Evolutionary conservation across 2,888 invertebrate species (phyloP), one percentile per base, ranked within the genome.

Genomic region (Harpalus rubripes): DNA sequence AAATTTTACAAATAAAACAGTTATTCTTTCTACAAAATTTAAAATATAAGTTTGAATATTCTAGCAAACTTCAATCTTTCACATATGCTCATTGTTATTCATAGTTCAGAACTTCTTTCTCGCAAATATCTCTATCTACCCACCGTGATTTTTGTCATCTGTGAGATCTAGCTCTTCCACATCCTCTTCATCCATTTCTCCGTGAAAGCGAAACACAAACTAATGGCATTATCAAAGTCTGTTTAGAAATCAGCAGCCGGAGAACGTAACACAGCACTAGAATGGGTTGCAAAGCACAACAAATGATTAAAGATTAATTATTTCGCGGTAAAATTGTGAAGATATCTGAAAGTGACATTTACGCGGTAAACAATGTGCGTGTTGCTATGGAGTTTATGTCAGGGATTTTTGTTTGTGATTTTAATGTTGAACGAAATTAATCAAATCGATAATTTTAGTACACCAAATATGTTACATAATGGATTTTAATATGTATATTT

Each of bases 261-360:
- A 32, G 16, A 18, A 22, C 12, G 63, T 26, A 63, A 22, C 8
- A 18, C 26, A 52, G 63, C 22, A 63, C 8, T 63, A 63, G 44
- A 52, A 52, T 52, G 44, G 44, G 8, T 52, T 52, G 44, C 44
- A 12, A 63, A 22, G 26, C 63, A 12, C 18, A 5, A 15, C 6
- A 15, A 32, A n/a, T 32, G 39, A 2, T 39, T 68, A 32, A 68
- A 68, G 32, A 68, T 68, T 68, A 68, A 68, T 68, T 68, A 68
- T 39, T 68, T 68, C 10, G 32, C 68, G 32, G 68, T 32, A 68
- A 68, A 68, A 74, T 44, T 44, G 44, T 44, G 44, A 15, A 74
- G 18, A 74, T 74, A 52, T 74, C 44, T 74, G 72, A 3, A 10
- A 74, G 10, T 74, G 72, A 74, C 72, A 15, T 74, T 74, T 74